These are phyloP conservation scores for Bos indicus DNA, from an alignment of 2,113 vertebrate genomes.

Conservation along the genomic window DNA sequence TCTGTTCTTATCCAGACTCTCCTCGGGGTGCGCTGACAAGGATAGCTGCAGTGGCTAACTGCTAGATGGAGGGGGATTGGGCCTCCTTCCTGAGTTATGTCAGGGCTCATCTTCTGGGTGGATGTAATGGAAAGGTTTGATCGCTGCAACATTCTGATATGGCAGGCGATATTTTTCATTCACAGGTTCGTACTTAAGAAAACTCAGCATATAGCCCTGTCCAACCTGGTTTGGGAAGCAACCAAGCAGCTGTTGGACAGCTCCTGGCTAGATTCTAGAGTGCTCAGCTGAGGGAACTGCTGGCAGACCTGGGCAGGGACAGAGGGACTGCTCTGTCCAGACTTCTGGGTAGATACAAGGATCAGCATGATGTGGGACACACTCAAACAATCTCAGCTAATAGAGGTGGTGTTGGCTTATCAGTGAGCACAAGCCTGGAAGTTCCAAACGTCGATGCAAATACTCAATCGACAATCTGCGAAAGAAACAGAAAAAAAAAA, in stretches of 20 bases:
- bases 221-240: background rate
- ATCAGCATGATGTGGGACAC: background rate
- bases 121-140: background rate
- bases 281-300: background rate
- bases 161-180: background rate
- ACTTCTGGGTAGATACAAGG: background rate
- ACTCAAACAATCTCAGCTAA: background rate
- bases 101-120: background rate
- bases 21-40: background rate
- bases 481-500: background rate
- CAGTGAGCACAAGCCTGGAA: too few relatives aligned
- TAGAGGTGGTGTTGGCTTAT: background rate
- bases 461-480: background rate
- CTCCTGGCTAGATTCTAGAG: background rate
- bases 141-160: background rate
- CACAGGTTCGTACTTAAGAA: background rate
- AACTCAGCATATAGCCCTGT: background rate
- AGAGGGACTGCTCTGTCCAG: background rate
- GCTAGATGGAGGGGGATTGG: background rate
- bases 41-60: background rate
- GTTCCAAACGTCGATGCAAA: background rate
- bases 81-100: background rate
- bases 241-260: background rate
- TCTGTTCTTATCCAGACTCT: background rate
- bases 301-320: background rate